phyloP scores from a whole-genome alignment of 1,140 invertebrate genomes.

The Drosophila yakuba region DNA sequence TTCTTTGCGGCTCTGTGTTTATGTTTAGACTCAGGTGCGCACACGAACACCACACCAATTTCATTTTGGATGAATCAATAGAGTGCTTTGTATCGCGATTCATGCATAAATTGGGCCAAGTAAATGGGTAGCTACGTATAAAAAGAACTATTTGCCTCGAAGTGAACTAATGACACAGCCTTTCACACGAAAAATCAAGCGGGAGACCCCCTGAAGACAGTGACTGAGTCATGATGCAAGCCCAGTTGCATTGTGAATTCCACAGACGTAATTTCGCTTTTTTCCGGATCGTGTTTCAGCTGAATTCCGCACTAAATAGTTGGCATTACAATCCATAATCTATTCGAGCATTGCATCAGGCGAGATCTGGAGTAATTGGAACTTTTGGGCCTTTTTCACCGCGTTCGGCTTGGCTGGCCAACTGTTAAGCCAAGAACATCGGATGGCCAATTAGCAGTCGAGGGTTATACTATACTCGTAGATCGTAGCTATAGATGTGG shows the following conservation, averaged over 20 bases:
- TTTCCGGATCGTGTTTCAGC: conserved; percentile 28
- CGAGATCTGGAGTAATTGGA: conserved; percentile 24
- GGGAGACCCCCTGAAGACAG: conserved; percentile 11
- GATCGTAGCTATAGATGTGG: conserved; percentile 13
- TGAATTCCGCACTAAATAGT: conserved; percentile 27
- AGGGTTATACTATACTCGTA: conserved; percentile 6
- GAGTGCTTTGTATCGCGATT: conserved; percentile 37
- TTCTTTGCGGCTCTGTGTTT: conserved; percentile 22
- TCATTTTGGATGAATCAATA: conserved; percentile 46
- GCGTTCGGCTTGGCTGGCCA: conserved; percentile 62
- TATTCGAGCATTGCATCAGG: conserved; percentile 28
- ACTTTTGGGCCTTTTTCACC: conserved; percentile 46
- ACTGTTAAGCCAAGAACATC: conserved; percentile 51
- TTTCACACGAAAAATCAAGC: conserved; percentile 44
- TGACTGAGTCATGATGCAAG: conserved; percentile 52
- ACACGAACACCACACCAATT: conserved; percentile 14
- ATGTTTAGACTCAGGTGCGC: conserved; percentile 40
- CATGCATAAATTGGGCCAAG: conserved; percentile 26
- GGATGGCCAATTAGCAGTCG: conserved; percentile 48
- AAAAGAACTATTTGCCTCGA: conserved; percentile 41
- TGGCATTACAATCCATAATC: conserved; percentile 32
- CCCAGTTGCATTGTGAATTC: conserved; percentile 41
- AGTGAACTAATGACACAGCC: conserved; percentile 51
- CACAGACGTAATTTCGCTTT: conserved; percentile 23
- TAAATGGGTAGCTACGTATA: conserved; percentile 25